Evolutionary conservation across 2,888 invertebrate species (phyloP).

Genomic region (Mechanitis messenoides): DNA sequence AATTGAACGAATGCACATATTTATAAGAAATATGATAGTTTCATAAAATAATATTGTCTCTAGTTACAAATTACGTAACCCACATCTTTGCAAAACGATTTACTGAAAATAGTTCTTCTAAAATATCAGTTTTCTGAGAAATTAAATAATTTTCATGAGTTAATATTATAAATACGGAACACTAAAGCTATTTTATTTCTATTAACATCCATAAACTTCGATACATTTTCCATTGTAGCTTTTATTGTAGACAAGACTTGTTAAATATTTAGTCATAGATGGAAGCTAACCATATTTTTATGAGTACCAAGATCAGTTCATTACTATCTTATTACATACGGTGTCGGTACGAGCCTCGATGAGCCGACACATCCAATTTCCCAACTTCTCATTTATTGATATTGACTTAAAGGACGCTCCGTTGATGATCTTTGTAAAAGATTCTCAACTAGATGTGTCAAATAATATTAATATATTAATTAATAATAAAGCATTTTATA

Average conservation of each 20-base stretch:
- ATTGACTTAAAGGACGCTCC: slow-evolving; percentile 73
- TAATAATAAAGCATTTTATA: not conserved
- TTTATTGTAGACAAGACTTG: slow-evolving; percentile 32
- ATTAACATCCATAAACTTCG: not conserved
- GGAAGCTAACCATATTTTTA: slow-evolving; percentile 71
- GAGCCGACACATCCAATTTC: slow-evolving; percentile 73
- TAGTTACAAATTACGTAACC: slow-evolving; percentile 13
- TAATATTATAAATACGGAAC: too few relatives aligned
- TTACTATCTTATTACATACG: slow-evolving; percentile 74
- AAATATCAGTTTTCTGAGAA: too few relatives aligned
- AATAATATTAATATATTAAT: not conserved
- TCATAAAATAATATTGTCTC: slow-evolving; percentile 4
- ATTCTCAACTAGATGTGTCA: slow-evolving; percentile 45
- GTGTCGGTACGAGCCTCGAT: slow-evolving; percentile 44
- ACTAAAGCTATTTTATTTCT: not conserved
- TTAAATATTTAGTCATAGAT: slow-evolving; percentile 67
- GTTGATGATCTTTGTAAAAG: slow-evolving; percentile 48
- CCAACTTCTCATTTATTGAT: slow-evolving; percentile 76
- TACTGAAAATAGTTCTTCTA: too few relatives aligned
- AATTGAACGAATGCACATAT: slow-evolving; percentile 8
- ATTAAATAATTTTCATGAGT: too few relatives aligned
- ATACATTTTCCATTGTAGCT: not conserved
- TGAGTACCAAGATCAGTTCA: slow-evolving; percentile 64
- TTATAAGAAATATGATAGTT: not conserved
- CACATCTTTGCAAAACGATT: too few relatives aligned